Evolutionary conservation across 2,113 vertebrate genomes (phyloP).

Genomic region (Henicopernis longicauda): DNA sequence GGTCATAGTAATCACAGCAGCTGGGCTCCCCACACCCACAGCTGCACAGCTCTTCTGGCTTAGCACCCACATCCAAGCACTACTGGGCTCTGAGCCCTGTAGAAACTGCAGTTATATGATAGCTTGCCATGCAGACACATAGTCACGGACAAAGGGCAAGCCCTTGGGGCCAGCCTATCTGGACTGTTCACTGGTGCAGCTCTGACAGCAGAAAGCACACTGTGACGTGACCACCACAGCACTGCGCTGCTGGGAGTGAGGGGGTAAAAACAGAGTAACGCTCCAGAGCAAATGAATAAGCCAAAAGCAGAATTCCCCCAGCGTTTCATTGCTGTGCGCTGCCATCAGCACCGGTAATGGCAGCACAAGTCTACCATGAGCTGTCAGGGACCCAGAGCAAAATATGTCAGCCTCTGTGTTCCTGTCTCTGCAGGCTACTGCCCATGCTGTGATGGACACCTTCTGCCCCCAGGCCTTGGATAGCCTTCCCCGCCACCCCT

Average conservation of each 20-base stretch:
- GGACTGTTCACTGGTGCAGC: neutral
- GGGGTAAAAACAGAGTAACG: neutral
- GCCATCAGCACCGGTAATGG: neutral
- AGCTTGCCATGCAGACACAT: neutral
- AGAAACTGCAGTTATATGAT: neutral
- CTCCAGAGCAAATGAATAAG: neutral
- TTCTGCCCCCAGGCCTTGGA: neutral
- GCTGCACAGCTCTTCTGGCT: neutral
- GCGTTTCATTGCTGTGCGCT: neutral
- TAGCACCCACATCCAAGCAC: neutral
- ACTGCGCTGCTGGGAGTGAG: fast-evolving
- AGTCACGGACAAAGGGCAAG: neutral
- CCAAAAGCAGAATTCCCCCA: neutral
- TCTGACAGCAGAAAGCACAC: neutral
- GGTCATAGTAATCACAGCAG: neutral
- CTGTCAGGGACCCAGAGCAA: neutral
- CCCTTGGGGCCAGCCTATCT: neutral
- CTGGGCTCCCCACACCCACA: neutral
- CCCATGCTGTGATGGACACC: neutral
- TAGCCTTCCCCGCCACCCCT: neutral
- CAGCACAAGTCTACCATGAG: neutral
- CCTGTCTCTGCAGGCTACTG: neutral
- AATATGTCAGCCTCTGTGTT: neutral
- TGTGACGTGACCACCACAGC: too few species aligned
- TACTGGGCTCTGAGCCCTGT: neutral